Percentiles rank a stretch among this genome's conserved stretches.
Conservation (phyloP, 1,140 invertebrate species). For the Leguminivora glycinivorella region DNA sequence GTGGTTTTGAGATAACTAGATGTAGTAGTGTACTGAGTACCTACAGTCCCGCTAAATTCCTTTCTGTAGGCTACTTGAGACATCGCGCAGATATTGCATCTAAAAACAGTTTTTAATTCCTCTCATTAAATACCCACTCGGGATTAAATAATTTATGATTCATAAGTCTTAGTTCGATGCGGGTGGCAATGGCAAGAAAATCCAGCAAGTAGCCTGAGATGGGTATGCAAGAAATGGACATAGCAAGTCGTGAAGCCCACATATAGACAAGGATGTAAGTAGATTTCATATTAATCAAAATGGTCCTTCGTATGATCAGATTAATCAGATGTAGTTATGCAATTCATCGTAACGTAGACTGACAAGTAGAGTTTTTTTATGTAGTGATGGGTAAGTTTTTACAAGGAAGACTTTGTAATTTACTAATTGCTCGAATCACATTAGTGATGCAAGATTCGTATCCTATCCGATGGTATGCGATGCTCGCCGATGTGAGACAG, state of each 20-base stretch:
- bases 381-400: constrained; percentile 37
- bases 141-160: constrained; percentile 1
- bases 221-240: constrained; percentile 48
- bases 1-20: no score
- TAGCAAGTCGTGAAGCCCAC: constrained; percentile 43
- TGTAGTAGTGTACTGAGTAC: neutral
- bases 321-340: constrained; percentile 32
- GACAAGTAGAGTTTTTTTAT: constrained; percentile 6
- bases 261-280: constrained; percentile 42
- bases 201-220: constrained; percentile 45
- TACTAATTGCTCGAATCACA: constrained; percentile 49
- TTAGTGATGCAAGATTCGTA: constrained; percentile 54
- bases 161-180: constrained; percentile 40
- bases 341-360: constrained; percentile 29
- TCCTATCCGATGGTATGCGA: constrained; percentile 44
- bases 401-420: constrained; percentile 41
- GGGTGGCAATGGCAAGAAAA: constrained; percentile 43
- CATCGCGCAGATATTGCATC: neutral
- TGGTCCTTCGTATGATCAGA: constrained; percentile 12
- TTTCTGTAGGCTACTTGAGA: neutral
- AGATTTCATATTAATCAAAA: constrained; percentile 38
- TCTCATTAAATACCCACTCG: neutral
- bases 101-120: neutral
- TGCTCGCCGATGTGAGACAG: constrained; percentile 39
- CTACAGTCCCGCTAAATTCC: neutral